Base-by-base conservation (phyloP, 2,113 vertebrate species). In the Aptenodytes patagonicus region DNA sequence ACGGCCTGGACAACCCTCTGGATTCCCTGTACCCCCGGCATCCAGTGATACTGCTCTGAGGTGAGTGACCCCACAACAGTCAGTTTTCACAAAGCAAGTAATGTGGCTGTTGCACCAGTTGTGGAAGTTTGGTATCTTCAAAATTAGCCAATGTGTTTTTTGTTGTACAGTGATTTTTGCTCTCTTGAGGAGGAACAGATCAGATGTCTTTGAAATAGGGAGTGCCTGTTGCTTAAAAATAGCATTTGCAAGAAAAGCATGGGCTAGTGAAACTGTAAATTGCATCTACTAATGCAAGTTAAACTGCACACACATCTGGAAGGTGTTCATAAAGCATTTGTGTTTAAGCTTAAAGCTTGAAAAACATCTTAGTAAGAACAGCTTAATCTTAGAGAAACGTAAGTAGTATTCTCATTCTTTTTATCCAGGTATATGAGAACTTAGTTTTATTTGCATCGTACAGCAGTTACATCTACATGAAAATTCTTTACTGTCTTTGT, bases 61-160 rank as follows among this genome's bases (percentile, higher is more conserved):
- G 97, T 98, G 96, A 98, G 97, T 79, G 90, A 64, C 62, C 38
- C 69, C 40, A 8, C 52, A 25, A 16, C 42, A 76, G 40, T 6
- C 49, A 40, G 21, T 34, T 85, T 85, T 82, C 83, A 36, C 88
- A 49, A 51, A 70, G 69, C 68, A 12, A 83, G 51, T 38, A 52
- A 65, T 2, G 57, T 5, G 38, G n/a, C 61, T 58, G 40, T 32
- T 25, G 68, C 46, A 40, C 28, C 70, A 40, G 32, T 77, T 58
- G 65, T 54, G 70, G 42, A 86, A 83, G 46, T 91, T 57, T 22
- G 76, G 24, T 28, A 47, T 51, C 77, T 51, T 79, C 60, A 36
- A 46, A 15, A 69, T 69, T 12, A 75, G 79, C 52, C 66, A 17
- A 4, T 19, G 36, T 16, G 62, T 3, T 36, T 36, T 46, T 76